Evolutionary conservation across 2,888 invertebrate species (phyloP), one percentile per base, ranked within the genome.

Genomic region (Tipula unca): DNA sequence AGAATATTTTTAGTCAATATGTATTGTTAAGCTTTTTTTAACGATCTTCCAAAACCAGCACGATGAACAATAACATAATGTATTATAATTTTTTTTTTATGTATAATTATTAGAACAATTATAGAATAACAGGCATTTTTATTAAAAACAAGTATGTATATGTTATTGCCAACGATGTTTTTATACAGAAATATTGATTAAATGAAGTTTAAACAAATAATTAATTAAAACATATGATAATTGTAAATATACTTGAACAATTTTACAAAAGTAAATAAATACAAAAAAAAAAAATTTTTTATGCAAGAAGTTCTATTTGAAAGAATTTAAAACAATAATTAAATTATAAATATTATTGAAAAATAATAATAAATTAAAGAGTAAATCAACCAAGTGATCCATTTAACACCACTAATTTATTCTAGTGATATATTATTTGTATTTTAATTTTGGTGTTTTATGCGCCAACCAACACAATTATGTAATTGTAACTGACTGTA

Each of bases 381-480:
- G 69, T 69, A 69, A 69, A 69, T 69, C 69, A 69, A 69, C 69
- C 69, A 69, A 39, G 69, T 69, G 69, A 69, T 69, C 69, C 69
- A 69, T 69, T 69, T 69, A 69, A 69, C 69, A 69, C 69, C 69
- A 69, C 69, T 25, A 10, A 69, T 69, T 69, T 69, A 69, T 69
- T 69, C 69, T 69, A 69, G 69, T 69, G 25, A 69, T 48, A 48
- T 48, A 69, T 69, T 25, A 69, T 69, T 69, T 69, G 10, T 69
- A 69, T 69, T 69, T 69, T 69, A 69, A 69, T 69, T 48, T 69
- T 69, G 69, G 10, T 25, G 69, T 69, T 69, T 69, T 25, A 25
- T 69, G 8, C 69, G 10, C 69, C 20, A 25, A 25, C 4, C 0
- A 6, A 54, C 25, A 54, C 54, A 54, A 39, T 39, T n/a, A 10